phyloP scores from a whole-genome alignment of 2,888 invertebrate species.

The Noctua fimbriata region DNA sequence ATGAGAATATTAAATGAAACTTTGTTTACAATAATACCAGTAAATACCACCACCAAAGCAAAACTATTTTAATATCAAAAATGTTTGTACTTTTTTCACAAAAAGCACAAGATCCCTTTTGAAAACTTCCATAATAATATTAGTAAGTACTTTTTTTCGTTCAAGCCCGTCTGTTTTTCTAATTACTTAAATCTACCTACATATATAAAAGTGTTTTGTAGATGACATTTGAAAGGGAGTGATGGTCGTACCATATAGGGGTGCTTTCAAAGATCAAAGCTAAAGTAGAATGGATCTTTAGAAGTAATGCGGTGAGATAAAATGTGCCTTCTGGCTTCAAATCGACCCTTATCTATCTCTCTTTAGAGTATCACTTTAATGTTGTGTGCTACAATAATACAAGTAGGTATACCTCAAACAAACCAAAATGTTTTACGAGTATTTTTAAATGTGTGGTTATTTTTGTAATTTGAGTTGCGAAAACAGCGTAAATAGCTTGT shows the following conservation, averaged over 20 bases:
- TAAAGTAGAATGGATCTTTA: constrained; percentile 64
- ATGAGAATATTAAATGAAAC: constrained; percentile 15
- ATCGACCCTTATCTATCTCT: constrained; percentile 51
- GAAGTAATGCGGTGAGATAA: constrained; percentile 60
- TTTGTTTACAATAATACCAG: constrained; percentile 8
- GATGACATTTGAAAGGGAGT: constrained; percentile 62
- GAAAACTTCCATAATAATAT: constrained; percentile 34
- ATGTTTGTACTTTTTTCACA: constrained; percentile 24
- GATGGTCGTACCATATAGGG: constrained; percentile 56
- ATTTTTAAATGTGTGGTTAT: neutral
- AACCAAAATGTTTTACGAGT: constrained; percentile 32
- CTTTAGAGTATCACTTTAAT: constrained; percentile 39
- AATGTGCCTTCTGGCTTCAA: constrained; percentile 59
- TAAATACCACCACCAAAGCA: constrained; percentile 20
- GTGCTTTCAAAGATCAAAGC: constrained; percentile 73
- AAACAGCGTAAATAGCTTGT: constrained; percentile 27
- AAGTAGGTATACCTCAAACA: constrained; percentile 2
- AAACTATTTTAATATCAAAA: constrained; percentile 55
- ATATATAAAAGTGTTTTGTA: constrained; percentile 53
- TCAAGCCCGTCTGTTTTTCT: constrained; percentile 14
- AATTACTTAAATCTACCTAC: constrained; percentile 52
- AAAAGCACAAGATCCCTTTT: constrained; percentile 22
- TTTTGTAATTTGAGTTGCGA: neutral
- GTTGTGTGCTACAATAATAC: constrained; percentile 21
- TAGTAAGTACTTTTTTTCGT: constrained; percentile 23